Evolutionary conservation across 1,140 invertebrate species (phyloP).

Genomic region (Gyrodactylus salaris): DNA sequence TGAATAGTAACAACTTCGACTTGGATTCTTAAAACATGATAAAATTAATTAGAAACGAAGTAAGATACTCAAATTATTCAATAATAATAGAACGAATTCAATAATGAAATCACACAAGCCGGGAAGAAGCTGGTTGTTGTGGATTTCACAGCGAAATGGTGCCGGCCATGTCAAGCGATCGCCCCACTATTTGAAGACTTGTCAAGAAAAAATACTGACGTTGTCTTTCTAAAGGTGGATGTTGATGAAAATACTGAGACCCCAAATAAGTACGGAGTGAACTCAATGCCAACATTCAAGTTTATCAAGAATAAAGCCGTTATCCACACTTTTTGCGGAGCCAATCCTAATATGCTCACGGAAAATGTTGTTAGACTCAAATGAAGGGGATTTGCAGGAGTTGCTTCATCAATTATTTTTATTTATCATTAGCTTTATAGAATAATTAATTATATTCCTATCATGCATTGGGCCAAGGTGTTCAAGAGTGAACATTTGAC

Average conservation of each 20-base stretch:
- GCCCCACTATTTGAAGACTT: constrained; percentile 55
- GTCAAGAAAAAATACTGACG: constrained; percentile 44
- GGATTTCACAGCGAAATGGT: constrained; percentile 38
- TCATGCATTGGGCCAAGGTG: too few relatives aligned
- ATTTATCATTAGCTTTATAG: too few relatives aligned
- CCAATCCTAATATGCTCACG: neutral
- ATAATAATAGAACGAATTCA: constrained; percentile 34
- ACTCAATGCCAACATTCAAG: constrained; percentile 85
- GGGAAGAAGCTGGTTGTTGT: constrained; percentile 57
- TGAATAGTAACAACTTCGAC: too few relatives aligned
- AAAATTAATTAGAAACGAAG: neutral
- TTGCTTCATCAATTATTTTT: too few relatives aligned
- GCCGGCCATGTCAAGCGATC: constrained; percentile 65
- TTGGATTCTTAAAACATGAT: neutral
- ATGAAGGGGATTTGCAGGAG: constrained; percentile 26
- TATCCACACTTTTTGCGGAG: constrained; percentile 13
- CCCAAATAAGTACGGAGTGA: constrained; percentile 44
- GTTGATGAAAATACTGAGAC: constrained; percentile 31
- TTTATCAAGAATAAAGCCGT: constrained; percentile 45
- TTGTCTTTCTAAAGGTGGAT: constrained; percentile 71
- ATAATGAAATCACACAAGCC: constrained; percentile 38
- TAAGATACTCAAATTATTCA: neutral
- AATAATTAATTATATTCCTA: too few relatives aligned
- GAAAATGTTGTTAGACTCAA: constrained; percentile 24
- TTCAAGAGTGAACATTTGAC: too few relatives aligned